phyloP scores from a whole-genome alignment of 1,140 invertebrate species.

The Panagrolaimus sp. region DNA sequence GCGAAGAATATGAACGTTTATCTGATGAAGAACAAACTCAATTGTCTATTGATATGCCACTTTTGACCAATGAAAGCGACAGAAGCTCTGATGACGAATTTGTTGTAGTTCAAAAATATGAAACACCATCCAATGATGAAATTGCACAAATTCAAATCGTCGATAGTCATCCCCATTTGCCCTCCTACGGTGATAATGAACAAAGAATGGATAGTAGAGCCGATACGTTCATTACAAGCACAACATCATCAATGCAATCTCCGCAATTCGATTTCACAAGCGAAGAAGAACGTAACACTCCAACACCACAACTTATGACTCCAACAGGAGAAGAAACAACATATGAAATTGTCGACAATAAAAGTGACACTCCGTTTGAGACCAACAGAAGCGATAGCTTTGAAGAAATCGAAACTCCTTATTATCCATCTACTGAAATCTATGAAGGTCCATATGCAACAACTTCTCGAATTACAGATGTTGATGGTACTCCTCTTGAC shows the following conservation, averaged over 20 bases:
- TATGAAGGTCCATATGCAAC: conserved; percentile 1
- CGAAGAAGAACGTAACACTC: not conserved
- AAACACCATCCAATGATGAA: not conserved
- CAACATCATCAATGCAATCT: not conserved
- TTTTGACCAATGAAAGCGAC: not conserved
- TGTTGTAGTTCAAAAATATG: conserved; percentile 3
- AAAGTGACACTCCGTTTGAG: not conserved
- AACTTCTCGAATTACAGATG: not conserved
- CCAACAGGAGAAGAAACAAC: not conserved
- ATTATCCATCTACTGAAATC: not conserved
- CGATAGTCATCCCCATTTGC: not conserved
- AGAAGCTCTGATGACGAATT: not conserved
- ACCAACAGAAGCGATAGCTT: not conserved
- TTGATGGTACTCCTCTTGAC: not conserved
- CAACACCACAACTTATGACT: not conserved
- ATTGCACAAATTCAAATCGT: not conserved
- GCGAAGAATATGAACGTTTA: conserved; percentile 11
- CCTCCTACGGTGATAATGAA: not conserved
- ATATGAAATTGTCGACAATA: conserved; percentile 4
- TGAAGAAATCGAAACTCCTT: not conserved
- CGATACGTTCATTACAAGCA: not conserved
- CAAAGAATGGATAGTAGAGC: not conserved
- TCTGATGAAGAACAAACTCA: conserved; percentile 15
- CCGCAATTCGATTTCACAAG: not conserved
- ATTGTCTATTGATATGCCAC: conserved; percentile 1